Percentiles rank a stretch among this genome's conserved stretches.
These are phyloP conservation scores for Pocota personata DNA, from an alignment of 2,888 invertebrate species.

Conservation along the genomic window DNA sequence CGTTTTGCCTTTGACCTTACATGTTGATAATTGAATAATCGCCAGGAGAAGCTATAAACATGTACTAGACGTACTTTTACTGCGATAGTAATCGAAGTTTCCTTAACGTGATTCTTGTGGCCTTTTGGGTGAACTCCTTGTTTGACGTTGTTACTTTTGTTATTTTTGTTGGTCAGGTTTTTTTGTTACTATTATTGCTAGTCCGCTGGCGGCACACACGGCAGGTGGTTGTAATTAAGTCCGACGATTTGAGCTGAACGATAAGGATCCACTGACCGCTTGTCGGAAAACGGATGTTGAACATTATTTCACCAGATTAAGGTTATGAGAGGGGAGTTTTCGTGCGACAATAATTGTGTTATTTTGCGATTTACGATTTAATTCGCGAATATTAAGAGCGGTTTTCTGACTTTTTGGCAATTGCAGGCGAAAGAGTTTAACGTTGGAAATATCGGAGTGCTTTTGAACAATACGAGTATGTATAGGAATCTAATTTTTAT, in stretches of 20 bases:
- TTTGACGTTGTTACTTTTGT: conserved; percentile 7
- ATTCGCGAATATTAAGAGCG: neutral
- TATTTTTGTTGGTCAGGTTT: neutral
- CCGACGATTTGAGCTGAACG: conserved; percentile 3
- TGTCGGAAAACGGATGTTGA: conserved; percentile 35
- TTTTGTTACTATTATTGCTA: neutral
- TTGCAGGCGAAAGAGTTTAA: neutral
- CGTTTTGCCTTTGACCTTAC: conserved; percentile 47
- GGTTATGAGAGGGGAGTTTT: neutral
- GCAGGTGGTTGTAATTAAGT: conserved; percentile 52
- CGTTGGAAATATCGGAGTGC: too few species aligned
- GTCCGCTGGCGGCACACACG: conserved; percentile 1
- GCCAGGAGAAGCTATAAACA: conserved; percentile 22
- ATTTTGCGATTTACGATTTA: neutral
- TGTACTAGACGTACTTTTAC: conserved; percentile 37
- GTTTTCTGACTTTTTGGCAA: neutral
- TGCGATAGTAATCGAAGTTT: conserved; percentile 30
- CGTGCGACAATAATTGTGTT: neutral
- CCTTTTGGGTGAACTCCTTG: conserved; percentile 3
- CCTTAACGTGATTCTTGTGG: neutral
- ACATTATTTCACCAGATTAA: conserved; percentile 12
- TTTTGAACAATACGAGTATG: too few species aligned
- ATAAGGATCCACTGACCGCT: conserved; percentile 11
- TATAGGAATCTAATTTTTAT: neutral
- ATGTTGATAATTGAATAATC: conserved; percentile 54